These are phyloP conservation scores for Nomada ruficornis DNA, from an alignment of 2,888 invertebrate species.

Conservation along the genomic window DNA sequence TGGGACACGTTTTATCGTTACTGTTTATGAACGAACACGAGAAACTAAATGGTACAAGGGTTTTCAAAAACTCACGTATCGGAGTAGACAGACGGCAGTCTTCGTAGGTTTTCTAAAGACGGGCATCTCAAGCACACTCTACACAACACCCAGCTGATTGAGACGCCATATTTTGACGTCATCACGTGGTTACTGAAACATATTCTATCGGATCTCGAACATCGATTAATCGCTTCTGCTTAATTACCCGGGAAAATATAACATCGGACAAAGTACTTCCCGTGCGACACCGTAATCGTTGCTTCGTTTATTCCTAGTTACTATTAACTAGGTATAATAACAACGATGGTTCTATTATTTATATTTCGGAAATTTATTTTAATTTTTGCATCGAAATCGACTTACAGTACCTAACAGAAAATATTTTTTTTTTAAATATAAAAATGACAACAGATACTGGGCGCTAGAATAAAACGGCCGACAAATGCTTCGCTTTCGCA, in stretches of 20 bases:
- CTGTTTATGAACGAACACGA: neutral
- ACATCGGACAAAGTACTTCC: neutral
- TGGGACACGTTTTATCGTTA: neutral
- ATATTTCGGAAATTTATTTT: conserved; percentile 27
- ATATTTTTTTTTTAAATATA: conserved; percentile 28
- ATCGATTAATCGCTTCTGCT: conserved; percentile 50
- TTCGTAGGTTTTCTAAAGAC: conserved; percentile 79
- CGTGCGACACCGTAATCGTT: neutral
- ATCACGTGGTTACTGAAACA: conserved; percentile 71
- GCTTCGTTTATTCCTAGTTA: neutral
- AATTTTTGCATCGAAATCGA: neutral
- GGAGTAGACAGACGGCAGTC: conserved; percentile 78
- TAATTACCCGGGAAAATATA: conserved; percentile 43
- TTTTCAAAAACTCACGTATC: conserved; percentile 79
- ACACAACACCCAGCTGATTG: conserved; percentile 84
- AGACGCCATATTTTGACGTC: conserved; percentile 83
- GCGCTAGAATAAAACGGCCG: conserved; percentile 15
- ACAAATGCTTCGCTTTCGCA: conserved; percentile 48
- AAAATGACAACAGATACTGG: conserved; percentile 16
- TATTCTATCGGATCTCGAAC: conserved; percentile 53
- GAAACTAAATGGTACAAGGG: neutral
- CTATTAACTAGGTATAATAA: neutral
- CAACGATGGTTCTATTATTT: conserved; percentile 5
- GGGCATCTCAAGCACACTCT: conserved; percentile 83
- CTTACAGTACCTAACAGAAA: conserved; percentile 28